Base-by-base conservation (phyloP, 2,888 invertebrate genomes). In the Diaperis boleti region DNA sequence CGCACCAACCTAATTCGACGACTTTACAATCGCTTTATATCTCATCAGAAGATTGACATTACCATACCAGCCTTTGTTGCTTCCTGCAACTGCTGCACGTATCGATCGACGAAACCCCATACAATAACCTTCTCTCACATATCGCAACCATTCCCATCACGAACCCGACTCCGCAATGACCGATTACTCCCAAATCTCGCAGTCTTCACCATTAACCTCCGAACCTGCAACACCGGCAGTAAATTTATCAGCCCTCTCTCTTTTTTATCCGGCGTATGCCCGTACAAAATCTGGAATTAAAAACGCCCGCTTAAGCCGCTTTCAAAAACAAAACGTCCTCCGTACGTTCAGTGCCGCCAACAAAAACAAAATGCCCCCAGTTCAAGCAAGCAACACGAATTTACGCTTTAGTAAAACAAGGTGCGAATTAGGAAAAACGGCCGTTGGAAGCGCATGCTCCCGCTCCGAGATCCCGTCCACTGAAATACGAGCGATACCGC, bases 401-500 rank as follows among this genome's bases (percentile, higher is more conserved):
- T 69, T 68, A 64, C 69, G 64, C 55, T 64, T 64, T 64, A 60
- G 69, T 67, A 69, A 67, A 72, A 73, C 73, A 72, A 72, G 72
- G 73, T 72, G 72, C 65, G 72, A 73, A 73, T 73, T 72, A 72
- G 71, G 70, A 71, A 73, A 67, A 72, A 71, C 69, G 69, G 65
- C 66, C 64, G 67, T 52, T 61, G 67, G 65, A 64, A 55, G 74
- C 77, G 77, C 77, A 72, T 75, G 77, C 71, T 67, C 66, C 14
- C 47, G 64, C 42, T 66, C 69, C 66, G 66, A 66, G 66, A 67
- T 67, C 69, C 69, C 69, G 67, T 65, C 69, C 71, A 72, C 70
- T 72, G 71, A 75, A 76, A 75, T 74, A 76, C 74, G 68, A 71
- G 68, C 69, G 71, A 67, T 69, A 70, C 69, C 69, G 71, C 73